Conservation (phyloP, 2,888 invertebrate species). For the Agrotis clavis region DNA sequence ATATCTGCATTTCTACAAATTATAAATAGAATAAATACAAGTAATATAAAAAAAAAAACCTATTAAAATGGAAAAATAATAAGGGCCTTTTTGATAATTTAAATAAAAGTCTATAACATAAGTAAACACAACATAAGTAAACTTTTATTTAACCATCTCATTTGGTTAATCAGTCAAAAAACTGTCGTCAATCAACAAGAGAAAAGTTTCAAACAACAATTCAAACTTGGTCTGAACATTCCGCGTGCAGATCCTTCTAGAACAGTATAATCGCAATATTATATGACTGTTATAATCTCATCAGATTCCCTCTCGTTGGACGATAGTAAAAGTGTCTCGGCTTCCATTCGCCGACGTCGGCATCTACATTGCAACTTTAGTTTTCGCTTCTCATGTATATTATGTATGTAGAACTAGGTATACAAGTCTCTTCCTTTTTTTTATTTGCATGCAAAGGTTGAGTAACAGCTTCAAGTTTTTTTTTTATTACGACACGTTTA, state of each 20-base stretch:
- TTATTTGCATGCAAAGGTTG: slow-evolving; percentile 23
- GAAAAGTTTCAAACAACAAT: too few relatives aligned
- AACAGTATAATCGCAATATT: slow-evolving; percentile 62
- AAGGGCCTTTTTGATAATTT: too few relatives aligned
- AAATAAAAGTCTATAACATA: too few relatives aligned
- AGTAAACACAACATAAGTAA: background rate
- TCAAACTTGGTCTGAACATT: background rate
- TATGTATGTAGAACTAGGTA: slow-evolving; percentile 9
- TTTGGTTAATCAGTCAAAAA: background rate
- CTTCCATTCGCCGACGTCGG: slow-evolving; percentile 60
- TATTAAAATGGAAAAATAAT: too few relatives aligned
- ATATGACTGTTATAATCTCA: slow-evolving; percentile 75
- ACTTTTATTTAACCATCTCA: background rate
- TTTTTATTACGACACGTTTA: background rate
- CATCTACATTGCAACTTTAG: slow-evolving; percentile 51
- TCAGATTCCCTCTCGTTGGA: slow-evolving; percentile 77
- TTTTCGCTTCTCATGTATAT: slow-evolving; percentile 37
- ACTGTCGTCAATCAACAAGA: background rate
- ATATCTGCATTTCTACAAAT: too few relatives aligned
- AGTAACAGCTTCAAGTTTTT: slow-evolving; percentile 24
- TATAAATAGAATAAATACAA: too few relatives aligned
- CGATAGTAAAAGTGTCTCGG: slow-evolving; percentile 80
- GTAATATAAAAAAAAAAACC: too few relatives aligned
- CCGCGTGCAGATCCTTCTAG: slow-evolving; percentile 35
- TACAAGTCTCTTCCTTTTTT: slow-evolving; percentile 50